Evolutionary conservation across 2,113 vertebrate genomes (phyloP), one percentile per base, ranked within the genome.

Genomic region (Cariama cristata): DNA sequence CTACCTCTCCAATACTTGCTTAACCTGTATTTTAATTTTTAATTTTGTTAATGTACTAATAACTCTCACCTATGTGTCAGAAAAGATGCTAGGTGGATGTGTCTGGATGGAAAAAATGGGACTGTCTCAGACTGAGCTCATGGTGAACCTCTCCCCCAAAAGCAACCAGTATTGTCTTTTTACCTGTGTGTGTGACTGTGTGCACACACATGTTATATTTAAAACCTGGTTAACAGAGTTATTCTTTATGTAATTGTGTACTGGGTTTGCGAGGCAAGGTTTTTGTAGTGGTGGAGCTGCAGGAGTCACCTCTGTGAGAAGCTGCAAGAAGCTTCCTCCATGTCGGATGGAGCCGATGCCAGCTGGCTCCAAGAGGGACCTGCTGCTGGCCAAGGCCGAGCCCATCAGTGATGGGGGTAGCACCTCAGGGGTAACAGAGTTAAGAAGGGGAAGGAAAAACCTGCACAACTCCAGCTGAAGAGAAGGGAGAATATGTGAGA

Each of bases 111-210:
- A 58, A 40, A 69, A 19, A 2, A 1, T 2, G 5, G 5, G 11
- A 2, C 9, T 56, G 11, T 30, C 72, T 81, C 9, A 4, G 28
- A 12, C 0, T 8, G 32, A 86, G 44, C 5, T 72, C 5, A 5
- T 1, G 6, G 19, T 12, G 22, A 59, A 2, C 2, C 6, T 66
- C 7, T 69, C 8, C 12, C 23, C 23, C 4, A 33, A 22, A 75
- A 44, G 7, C 8, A 62, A 30, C 6, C 22, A n/a, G 24, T 11
- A 35, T 0, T 0, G 8, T 80, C 22, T 88, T 38, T n/a, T 53
- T 7, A 24, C 24, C 35, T 55, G 26, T 26, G 38, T 2, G 0
- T 4, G 35, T 32, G 40, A 1, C 38, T 59, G 27, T 2, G 6
- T 14, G 12, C 11, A 30, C 21, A 17, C 8, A 55, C 8, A 18